Evolutionary conservation across 1,140 invertebrate species (phyloP).

Genomic region (Pseudomyrmex dendroicus): DNA sequence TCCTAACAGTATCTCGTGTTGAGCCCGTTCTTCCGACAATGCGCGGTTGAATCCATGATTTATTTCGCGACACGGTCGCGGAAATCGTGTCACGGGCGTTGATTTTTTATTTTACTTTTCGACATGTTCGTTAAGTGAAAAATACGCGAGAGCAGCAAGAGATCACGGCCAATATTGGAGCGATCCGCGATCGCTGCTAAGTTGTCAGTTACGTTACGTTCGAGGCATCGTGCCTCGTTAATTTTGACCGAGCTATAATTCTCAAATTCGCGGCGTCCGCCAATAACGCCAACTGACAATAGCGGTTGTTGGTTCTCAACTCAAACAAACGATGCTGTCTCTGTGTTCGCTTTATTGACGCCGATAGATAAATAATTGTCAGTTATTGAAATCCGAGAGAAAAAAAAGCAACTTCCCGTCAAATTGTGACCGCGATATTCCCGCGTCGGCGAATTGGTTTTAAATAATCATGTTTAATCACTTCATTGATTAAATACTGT

Average conservation of each 20-base stretch:
- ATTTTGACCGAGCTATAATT: constrained; percentile 63
- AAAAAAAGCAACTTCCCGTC: no score
- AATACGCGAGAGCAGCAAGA: constrained; percentile 25
- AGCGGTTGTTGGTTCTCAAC: constrained; percentile 35
- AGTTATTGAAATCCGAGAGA: neutral
- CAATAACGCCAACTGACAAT: constrained; percentile 46
- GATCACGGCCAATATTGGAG: constrained; percentile 38
- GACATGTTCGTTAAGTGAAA: constrained; percentile 42
- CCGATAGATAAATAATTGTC: constrained; percentile 27
- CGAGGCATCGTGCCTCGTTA: constrained; percentile 6
- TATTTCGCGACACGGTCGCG: constrained; percentile 37
- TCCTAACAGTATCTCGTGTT: constrained; percentile 31
- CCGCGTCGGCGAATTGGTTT: neutral
- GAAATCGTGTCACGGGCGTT: constrained; percentile 48
- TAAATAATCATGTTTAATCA: neutral
- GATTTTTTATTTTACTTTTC: constrained; percentile 45
- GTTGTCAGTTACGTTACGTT: constrained; percentile 45
- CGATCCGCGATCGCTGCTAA: neutral
- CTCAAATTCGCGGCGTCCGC: constrained; percentile 35
- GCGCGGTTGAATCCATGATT: constrained; percentile 35
- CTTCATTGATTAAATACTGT: neutral
- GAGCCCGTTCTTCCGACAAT: constrained; percentile 49
- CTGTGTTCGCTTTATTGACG: neutral
- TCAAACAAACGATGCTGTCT: constrained; percentile 10
- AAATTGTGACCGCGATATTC: constrained; percentile 12